Conservation (phyloP, 2,888 invertebrate genomes). For the Nycteola revayana region DNA sequence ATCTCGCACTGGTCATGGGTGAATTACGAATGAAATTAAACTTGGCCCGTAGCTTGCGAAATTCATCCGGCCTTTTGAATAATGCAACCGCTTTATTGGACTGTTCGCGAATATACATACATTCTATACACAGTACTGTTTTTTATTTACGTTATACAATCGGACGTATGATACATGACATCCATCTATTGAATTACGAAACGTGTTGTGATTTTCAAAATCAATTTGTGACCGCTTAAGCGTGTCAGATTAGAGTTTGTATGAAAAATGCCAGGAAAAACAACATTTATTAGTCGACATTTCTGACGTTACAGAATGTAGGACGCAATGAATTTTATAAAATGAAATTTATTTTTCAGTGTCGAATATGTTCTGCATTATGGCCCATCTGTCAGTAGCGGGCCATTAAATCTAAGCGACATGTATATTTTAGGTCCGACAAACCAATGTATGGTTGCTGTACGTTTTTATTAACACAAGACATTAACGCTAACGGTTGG, state of each 20-base stretch:
- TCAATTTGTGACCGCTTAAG: constrained; percentile 19
- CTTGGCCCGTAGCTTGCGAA: constrained; percentile 55
- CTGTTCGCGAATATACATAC: constrained; percentile 45
- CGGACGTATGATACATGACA: constrained; percentile 12
- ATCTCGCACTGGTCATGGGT: constrained; percentile 48
- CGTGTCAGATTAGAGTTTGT: constrained; percentile 14
- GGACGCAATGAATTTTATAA: constrained; percentile 38
- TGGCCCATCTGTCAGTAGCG: constrained; percentile 62
- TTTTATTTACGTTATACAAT: constrained; percentile 35
- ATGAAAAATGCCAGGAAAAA: constrained; percentile 13
- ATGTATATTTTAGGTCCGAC: constrained; percentile 57
- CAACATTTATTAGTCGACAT: constrained; percentile 19
- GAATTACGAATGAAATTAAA: constrained; percentile 70
- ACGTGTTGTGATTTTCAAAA: constrained; percentile 10
- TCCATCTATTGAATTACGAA: constrained; percentile 17
- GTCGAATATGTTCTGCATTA: constrained; percentile 54
- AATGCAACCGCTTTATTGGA: constrained; percentile 72
- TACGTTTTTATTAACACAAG: constrained; percentile 52
- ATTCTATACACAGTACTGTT: constrained; percentile 41
- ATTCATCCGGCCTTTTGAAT: constrained; percentile 71
- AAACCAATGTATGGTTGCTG: constrained; percentile 40
- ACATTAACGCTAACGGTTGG: constrained; percentile 43
- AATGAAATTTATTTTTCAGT: constrained; percentile 41
- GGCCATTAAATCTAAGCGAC: constrained; percentile 67
- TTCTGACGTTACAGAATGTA: constrained; percentile 15